phyloP scores from a whole-genome alignment of 30 jellyfish, hydroid and myxozoan species.

The Hydractinia echinata region DNA sequence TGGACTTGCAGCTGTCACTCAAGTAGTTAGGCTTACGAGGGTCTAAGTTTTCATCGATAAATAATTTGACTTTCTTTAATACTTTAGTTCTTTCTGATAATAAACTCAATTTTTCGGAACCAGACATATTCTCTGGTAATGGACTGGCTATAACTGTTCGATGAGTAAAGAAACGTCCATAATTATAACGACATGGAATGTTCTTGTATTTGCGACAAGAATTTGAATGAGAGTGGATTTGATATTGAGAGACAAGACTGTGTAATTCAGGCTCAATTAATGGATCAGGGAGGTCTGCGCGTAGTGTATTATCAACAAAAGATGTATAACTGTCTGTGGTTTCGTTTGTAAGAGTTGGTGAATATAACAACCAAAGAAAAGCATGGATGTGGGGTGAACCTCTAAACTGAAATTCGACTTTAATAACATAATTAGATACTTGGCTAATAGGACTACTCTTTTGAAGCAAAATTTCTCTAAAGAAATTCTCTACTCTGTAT shows the following conservation, averaged over 20 bases:
- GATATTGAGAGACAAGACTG: background rate
- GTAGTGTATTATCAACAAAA: background rate
- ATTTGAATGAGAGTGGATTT: constrained; percentile 27
- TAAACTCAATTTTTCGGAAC: background rate
- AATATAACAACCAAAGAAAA: background rate
- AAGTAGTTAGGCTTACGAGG: background rate
- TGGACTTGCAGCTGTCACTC: background rate
- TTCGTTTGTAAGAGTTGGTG: background rate
- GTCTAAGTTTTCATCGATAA: constrained; percentile 3
- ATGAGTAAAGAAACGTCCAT: background rate
- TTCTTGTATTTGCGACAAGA: constrained; percentile 29
- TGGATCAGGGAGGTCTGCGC: constrained; percentile 21
- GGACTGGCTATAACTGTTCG: constrained; percentile 5
- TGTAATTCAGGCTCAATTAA: background rate
- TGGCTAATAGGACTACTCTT: constrained; percentile 13
- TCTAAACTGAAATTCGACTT: constrained; percentile 20
- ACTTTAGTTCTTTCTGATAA: background rate
- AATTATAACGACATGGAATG: constrained; percentile 9
- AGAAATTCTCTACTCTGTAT: constrained; percentile 35
- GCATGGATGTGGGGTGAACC: constrained; percentile 21
- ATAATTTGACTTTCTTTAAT: background rate
- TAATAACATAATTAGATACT: constrained; percentile 5
- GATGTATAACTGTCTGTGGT: background rate
- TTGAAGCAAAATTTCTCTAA: constrained; percentile 16
- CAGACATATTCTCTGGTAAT: background rate